These are phyloP conservation scores for Tylochromis polylepis DNA, from an alignment of 2,113 vertebrate species.

Conservation along the genomic window DNA sequence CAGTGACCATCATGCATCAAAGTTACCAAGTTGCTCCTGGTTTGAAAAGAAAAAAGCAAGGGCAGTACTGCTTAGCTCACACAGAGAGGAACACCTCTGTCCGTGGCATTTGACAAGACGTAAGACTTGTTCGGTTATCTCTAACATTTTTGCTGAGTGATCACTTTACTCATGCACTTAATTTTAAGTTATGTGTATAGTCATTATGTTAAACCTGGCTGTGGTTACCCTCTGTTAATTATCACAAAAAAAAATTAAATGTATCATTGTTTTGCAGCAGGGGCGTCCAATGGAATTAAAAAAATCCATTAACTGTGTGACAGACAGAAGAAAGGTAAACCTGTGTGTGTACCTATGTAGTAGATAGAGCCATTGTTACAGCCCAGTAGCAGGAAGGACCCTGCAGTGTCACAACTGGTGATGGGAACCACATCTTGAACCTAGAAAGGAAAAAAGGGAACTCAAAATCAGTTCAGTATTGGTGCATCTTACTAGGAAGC, in stretches of 20 bases:
- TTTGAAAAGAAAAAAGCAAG: not conserved
- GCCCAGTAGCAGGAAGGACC: constrained; percentile 91
- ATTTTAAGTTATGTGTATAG: not conserved
- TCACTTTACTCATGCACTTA: not conserved
- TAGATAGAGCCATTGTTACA: constrained; percentile 98
- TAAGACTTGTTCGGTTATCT: not conserved
- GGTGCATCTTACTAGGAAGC: not conserved
- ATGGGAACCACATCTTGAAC: constrained; percentile 94
- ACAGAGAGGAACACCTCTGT: not conserved
- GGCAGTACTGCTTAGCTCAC: not conserved
- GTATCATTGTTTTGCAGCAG: not conserved
- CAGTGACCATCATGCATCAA: not conserved
- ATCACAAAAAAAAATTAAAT: not conserved
- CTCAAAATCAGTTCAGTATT: not conserved
- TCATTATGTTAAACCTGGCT: not conserved
- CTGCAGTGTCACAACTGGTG: constrained; percentile 97
- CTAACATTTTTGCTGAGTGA: not conserved
- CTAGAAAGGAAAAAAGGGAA: constrained; percentile 57
- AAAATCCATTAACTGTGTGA: not conserved
- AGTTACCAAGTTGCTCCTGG: not conserved
- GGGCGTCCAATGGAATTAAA: not conserved
- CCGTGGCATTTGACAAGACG: not conserved
- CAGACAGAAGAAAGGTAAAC: not conserved
- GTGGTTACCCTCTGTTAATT: not conserved
- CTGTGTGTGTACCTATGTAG: constrained; percentile 84